Evolutionary conservation across 2,113 vertebrate genomes (phyloP).

Genomic region (Tupaia tana): DNA sequence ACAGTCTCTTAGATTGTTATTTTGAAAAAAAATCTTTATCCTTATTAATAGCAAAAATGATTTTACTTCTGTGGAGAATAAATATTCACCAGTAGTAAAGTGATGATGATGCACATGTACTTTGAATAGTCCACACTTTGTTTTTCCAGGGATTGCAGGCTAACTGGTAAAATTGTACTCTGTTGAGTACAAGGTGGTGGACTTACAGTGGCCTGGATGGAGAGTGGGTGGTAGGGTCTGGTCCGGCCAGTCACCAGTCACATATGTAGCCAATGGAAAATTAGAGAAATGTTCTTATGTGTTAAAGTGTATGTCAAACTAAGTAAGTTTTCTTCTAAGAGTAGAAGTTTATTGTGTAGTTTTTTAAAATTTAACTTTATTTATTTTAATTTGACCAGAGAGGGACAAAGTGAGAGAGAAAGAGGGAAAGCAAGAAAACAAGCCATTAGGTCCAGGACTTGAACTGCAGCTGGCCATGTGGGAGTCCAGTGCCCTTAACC

Average conservation of each 20-base stretch:
- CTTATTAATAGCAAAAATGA: constrained; percentile 53
- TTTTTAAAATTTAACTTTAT: too few relatives aligned
- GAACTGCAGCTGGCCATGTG: too few relatives aligned
- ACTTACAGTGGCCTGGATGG: not conserved
- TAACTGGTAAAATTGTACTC: not conserved
- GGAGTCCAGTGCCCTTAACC: too few relatives aligned
- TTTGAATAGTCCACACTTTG: not conserved
- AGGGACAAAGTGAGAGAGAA: too few relatives aligned
- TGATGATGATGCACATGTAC: not conserved
- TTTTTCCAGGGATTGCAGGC: not conserved
- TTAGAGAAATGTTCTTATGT: not conserved
- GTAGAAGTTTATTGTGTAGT: not conserved
- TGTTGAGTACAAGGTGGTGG: not conserved
- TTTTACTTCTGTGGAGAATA: constrained; percentile 5
- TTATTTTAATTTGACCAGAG: too few relatives aligned
- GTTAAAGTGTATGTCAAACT: not conserved
- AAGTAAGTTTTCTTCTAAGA: constrained; percentile 14
- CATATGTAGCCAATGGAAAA: not conserved
- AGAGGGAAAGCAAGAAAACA: too few relatives aligned
- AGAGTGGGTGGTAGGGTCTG: not conserved
- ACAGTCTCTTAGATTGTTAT: constrained; percentile 36
- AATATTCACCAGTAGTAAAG: not conserved
- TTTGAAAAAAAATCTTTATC: constrained; percentile 58
- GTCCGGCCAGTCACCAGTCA: not conserved
- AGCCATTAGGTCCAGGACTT: too few relatives aligned